Conservation (phyloP, 1,140 invertebrate species). For the Drosophila melanogaster region DNA sequence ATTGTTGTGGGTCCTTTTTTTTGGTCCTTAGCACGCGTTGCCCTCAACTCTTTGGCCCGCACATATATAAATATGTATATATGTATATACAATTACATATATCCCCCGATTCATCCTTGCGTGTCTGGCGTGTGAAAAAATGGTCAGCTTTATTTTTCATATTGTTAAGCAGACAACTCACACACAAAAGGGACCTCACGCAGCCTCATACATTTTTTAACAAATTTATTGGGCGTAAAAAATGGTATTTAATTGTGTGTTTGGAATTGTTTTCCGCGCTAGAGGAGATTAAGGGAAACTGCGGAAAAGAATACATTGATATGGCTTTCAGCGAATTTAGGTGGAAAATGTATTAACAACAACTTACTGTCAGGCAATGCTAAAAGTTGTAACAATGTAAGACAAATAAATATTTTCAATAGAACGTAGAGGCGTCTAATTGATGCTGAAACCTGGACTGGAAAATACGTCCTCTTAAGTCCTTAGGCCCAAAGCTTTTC, state of each 20-base stretch:
- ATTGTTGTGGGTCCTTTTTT: slow-evolving; percentile 11
- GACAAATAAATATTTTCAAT: not conserved
- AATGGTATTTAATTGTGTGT: slow-evolving; percentile 69
- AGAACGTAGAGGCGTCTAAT: not conserved
- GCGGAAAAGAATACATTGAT: not conserved
- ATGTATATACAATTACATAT: not conserved
- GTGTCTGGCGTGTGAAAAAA: slow-evolving; percentile 65
- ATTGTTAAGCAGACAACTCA: slow-evolving; percentile 51
- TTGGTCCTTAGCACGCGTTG: slow-evolving; percentile 38
- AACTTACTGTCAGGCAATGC: not conserved
- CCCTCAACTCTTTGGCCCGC: slow-evolving; percentile 21
- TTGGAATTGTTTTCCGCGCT: slow-evolving; percentile 43
- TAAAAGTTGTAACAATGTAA: not conserved
- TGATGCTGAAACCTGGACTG: too few species aligned
- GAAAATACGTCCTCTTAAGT: too few species aligned
- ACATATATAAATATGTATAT: slow-evolving; percentile 5
- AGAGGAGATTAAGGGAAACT: slow-evolving; percentile 8
- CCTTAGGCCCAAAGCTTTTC: too few species aligned
- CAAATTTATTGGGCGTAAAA: slow-evolving; percentile 72
- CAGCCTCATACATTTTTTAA: slow-evolving; percentile 67
- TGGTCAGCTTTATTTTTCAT: slow-evolving; percentile 66
- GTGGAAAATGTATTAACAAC: not conserved
- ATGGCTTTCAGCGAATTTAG: not conserved
- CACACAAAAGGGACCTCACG: slow-evolving; percentile 23
- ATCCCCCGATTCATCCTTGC: slow-evolving; percentile 13